Evolutionary conservation across 2,113 vertebrate genomes (phyloP), one percentile per base, ranked within the genome.

Genomic region (Pygoscelis antarcticus): DNA sequence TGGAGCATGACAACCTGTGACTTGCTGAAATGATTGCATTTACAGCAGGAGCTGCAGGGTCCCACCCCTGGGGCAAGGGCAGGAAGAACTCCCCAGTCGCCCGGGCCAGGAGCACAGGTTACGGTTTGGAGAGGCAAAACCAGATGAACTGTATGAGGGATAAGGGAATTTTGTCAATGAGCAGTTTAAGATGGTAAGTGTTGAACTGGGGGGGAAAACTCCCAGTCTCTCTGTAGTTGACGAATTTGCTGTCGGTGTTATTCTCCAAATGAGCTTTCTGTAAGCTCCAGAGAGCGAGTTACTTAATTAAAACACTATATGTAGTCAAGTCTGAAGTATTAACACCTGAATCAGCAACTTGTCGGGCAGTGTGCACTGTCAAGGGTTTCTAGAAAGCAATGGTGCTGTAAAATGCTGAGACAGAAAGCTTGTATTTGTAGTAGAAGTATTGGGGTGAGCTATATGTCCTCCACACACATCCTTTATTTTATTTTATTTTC

Each of bases 281-380:
- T 44, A 77, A 89, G 87, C 81, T 87, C 65, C 65, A 75, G 64
- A 80, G 52, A 91, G 75, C 61, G 71, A 44, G 23, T 82, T 74
- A 42, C 42, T 89, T 93, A 26, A 74, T 87, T 93, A 93, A 86
- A 93, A 58, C 68, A 36, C 22, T 42, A 7, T 16, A 4, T 46
- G n/a, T 61, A 84, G 60, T 81, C 54, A 84, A 71, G 57, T 16
- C 87, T 78, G 70, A 40, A 85, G 95, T 66, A 40, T n/a, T 34
- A 74, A 47, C 51, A 62, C 58, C 83, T 90, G 65, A 94, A 42
- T 91, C 81, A 72, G 93, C 84, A 87, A 14, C 30, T 92, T 83
- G 36, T 30, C 0, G 1, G 38, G 47, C 36, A n/a, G 18, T 1
- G 5, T 46, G 46, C 8, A 3, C 26, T 61, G 15, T 32, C 3